Evolutionary conservation across 2,113 vertebrate genomes (phyloP), one percentile per base, ranked within the genome.

Genomic region (Pangasianodon gigas): DNA sequence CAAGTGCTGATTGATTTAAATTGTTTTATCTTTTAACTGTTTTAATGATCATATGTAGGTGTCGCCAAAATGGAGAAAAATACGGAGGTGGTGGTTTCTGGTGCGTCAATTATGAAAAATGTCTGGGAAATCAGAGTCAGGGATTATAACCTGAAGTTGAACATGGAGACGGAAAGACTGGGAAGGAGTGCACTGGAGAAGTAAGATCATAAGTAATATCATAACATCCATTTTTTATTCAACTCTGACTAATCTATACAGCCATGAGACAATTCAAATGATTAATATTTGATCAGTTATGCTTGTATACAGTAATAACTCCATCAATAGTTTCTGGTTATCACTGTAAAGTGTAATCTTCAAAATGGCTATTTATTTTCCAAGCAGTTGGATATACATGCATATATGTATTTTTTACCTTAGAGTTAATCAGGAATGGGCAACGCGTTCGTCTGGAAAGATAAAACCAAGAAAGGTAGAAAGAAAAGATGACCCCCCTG

Each of bases 401-500:
- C n/a, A n/a, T n/a, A n/a, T n/a, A n/a, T n/a, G n/a, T n/a, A n/a
- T n/a, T n/a, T n/a, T n/a, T n/a, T 2, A 26, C 8, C 1, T 65
- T 10, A 65, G 62, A 67, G 2, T 67, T 5, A 65, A 65, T 71
- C 67, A 65, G 71, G 94, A 95, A 14, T 95, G 94, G 94, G 62
- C 77, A 18, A 85, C 19, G 9, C 93, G 92, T 21, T 44, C 92
- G 65, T 13, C 41, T 41, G 44, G 51, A 37, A 93, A 60, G 86
- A 5, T 18, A 0, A 89, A 90, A 86, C 80, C 80, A 37, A 93
- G 88, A 87, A 91, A 90, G 9, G 32, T 91, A 13, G 85, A 93
- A 26, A 94, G 71, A 32, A 93, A 93, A 90, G 0, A 16, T 19
- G 92, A 77, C 32, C 81, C 74, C 71, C 58, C 60, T 29, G 88